phyloP scores from a whole-genome alignment of 2,797 vertebrate species.

The Phrynocephalus vlangalii region DNA sequence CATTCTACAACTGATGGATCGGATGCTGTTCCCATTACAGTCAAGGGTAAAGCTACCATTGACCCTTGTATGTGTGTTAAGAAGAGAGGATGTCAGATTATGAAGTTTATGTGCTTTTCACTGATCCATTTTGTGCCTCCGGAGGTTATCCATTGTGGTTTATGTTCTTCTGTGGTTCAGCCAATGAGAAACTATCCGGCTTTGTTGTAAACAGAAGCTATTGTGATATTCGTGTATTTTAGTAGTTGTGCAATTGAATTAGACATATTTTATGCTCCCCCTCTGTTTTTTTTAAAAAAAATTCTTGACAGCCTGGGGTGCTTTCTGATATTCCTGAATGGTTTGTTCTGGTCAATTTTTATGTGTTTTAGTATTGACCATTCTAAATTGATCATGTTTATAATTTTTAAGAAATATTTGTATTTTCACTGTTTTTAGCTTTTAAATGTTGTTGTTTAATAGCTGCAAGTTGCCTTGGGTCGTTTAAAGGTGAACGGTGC shows the following conservation, averaged over 20 bases:
- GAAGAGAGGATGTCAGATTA: slow-evolving; percentile 4
- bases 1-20: slow-evolving; percentile 11
- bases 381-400: no score
- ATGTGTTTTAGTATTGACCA: no score
- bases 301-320: not conserved
- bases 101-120: slow-evolving; percentile 17
- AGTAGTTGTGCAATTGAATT: not conserved
- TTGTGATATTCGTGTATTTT: not conserved
- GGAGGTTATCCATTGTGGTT: slow-evolving; percentile 12
- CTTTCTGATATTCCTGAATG: not conserved
- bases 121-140: slow-evolving; percentile 4
- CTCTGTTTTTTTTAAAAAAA: no score
- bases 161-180: not conserved
- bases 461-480: no score
- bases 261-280: not conserved
- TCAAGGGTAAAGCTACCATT: slow-evolving; percentile 31
- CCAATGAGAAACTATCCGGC: not conserved
- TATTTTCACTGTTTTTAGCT: no score
- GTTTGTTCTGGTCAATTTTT: no score
- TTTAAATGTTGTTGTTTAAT: no score
- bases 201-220: not conserved
- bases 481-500: no score
- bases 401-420: no score
- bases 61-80: slow-evolving; percentile 1
- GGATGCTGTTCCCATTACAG: slow-evolving; percentile 26